phyloP scores from a whole-genome alignment of 2,113 vertebrate genomes.

The Nematolebias whitei region DNA sequence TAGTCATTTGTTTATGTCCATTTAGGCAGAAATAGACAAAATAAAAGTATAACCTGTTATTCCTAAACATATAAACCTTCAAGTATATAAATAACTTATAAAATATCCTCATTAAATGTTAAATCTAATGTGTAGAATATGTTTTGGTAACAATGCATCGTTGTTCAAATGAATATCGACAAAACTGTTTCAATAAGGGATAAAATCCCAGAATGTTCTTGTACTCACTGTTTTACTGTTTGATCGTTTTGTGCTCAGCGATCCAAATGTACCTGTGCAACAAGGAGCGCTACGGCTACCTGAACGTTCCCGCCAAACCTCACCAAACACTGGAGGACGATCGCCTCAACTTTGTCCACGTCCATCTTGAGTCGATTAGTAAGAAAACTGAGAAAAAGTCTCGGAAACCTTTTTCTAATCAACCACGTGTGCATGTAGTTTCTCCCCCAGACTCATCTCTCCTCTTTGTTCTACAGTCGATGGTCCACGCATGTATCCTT shows the following conservation, averaged over 20 bases:
- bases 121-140: no score
- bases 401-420: background rate
- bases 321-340: conserved; percentile 90
- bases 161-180: no score
- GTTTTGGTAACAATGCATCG: no score
- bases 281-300: conserved; percentile 88
- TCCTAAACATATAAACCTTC: no score
- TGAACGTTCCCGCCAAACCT: conserved; percentile 88
- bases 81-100: no score
- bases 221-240: background rate
- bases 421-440: background rate
- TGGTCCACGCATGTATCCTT: conserved; percentile 87
- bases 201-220: no score
- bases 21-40: no score
- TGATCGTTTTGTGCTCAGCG: conserved; percentile 70
- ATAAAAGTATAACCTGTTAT: no score
- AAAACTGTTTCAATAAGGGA: no score
- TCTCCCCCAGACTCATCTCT: background rate
- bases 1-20: no score
- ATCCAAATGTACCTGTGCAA: conserved; percentile 88
- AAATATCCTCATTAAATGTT: no score
- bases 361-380: conserved; percentile 91
- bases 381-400: conserved; percentile 42
- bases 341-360: conserved; percentile 89
- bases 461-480: conserved; percentile 80